Evolutionary conservation across 2,113 vertebrate species (phyloP), one percentile per base, ranked within the genome.

Genomic region (Mirza zaza): DNA sequence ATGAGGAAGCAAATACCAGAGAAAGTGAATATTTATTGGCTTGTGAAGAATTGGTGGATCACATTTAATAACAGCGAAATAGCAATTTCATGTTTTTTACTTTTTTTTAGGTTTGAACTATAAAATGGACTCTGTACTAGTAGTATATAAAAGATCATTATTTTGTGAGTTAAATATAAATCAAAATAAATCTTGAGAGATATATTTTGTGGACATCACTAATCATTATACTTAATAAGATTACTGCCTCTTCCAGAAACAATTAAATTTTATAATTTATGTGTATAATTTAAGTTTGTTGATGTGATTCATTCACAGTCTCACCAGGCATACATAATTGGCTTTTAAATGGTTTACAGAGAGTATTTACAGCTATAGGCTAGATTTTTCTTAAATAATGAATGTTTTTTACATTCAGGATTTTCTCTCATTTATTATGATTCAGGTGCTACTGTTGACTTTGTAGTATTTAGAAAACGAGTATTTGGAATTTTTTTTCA

Each of bases 261-360:
- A 96, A 95, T 92, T 92, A 97, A 96, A 83, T 87, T 96, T 92
- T 90, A 93, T 95, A 98, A 98, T 98, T 98, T 98, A 97, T 98
- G 97, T 63, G 34, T 96, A 81, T 93, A 94, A 80, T 98, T 97
- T 97, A 50, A 63, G 90, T 95, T 97, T 95, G 20, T 87, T 55
- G 63, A 87, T 98, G 23, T 84, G 81, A 95, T 97, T 98, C 75
- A 97, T 98, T 97, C 80, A 80, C 9, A 77, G 63, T 84, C 59
- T 97, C 12, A 75, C 71, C 84, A 87, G 65, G 50, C 95, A 67
- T 63, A 97, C 86, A 93, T 65, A 96, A 97, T 97, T 97, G 87
- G 32, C 90, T 98, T 98, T 97, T 50, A 68, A 97, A 96, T 15
- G 13, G 76, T 27, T 95, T 57, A 42, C 95, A 96, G 87, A 95